These are phyloP conservation scores for Philypnodon macrostomus DNA, from an alignment of 2,797 vertebrate species.

Conservation along the genomic window DNA sequence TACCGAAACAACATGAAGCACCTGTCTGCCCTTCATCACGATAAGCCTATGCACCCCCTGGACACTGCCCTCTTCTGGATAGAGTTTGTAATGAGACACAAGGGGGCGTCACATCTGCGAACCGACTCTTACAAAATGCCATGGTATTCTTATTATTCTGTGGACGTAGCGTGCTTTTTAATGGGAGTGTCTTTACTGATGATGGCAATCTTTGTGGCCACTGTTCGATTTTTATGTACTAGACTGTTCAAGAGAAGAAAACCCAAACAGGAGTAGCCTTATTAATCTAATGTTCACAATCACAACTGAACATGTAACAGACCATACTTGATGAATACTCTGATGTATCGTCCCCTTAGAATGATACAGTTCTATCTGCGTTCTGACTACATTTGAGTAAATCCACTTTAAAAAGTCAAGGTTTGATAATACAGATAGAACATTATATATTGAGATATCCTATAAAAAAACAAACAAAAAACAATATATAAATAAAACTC, in stretches of 20 bases:
- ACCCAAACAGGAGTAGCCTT: constrained; percentile 70
- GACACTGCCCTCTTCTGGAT: constrained; percentile 72
- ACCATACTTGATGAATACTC: background rate
- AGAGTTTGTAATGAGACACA: constrained; percentile 74
- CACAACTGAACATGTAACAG: background rate
- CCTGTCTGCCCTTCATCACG: constrained; percentile 67
- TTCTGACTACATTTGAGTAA: too few species aligned
- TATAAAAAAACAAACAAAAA: too few species aligned
- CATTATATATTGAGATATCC: too few species aligned
- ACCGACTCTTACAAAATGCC: constrained; percentile 73
- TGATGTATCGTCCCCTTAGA: too few species aligned
- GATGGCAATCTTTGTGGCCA: constrained; percentile 22
- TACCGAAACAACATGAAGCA: constrained; percentile 68
- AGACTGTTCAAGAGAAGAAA: constrained; percentile 59
- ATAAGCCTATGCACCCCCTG: constrained; percentile 58
- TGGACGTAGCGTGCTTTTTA: constrained; percentile 65
- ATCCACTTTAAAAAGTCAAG: too few species aligned
- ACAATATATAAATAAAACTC: too few species aligned
- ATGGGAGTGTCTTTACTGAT: constrained; percentile 29
- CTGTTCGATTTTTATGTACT: constrained; percentile 51
- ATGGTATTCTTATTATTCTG: constrained; percentile 71
- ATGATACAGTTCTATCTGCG: too few species aligned
- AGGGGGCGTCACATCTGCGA: constrained; percentile 70
- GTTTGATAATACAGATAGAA: too few species aligned
- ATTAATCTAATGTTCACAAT: too few species aligned